A percentile compares a stretch with the other conserved stretches of the same genome.
Evolutionary conservation across 2,113 vertebrate genomes (phyloP).

Genomic region (Brachypteracias leptosomus): DNA sequence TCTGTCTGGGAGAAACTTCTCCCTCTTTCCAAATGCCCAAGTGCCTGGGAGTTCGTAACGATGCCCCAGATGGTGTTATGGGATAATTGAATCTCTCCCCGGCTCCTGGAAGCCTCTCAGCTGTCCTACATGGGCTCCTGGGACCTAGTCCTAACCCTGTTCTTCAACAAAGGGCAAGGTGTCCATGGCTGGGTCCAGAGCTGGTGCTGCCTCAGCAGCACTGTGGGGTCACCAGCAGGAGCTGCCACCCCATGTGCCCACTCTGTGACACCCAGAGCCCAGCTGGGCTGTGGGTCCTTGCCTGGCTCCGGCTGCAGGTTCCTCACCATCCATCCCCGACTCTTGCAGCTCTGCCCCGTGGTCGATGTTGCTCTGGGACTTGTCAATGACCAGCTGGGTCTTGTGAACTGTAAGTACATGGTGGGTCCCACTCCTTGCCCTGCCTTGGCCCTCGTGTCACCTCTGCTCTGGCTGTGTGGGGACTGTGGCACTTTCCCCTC

Average conservation of each 20-base stretch:
- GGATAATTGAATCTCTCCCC: not conserved
- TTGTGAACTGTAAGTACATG: conserved; percentile 55
- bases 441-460: not conserved
- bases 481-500: not conserved
- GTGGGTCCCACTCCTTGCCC: fast-evolving
- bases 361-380: conserved; percentile 49
- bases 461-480: fast-evolving
- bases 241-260: fast-evolving
- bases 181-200: not conserved
- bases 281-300: not conserved
- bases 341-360: conserved; percentile 65
- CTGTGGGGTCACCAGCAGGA: fast-evolving
- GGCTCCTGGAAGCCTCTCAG: not conserved
- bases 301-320: fast-evolving
- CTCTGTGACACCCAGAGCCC: fast-evolving
- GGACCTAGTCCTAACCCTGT: not conserved
- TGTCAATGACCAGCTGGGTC: conserved; percentile 53
- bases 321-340: fast-evolving
- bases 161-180: not conserved
- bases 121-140: fast-evolving
- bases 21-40: not conserved
- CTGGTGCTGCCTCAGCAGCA: not conserved
- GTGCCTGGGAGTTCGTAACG: not conserved
- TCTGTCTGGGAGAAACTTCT: not conserved
- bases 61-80: fast-evolving